phyloP scores from a whole-genome alignment of 2,888 invertebrate species.

The Drosophila nr. perissopoda region DNA sequence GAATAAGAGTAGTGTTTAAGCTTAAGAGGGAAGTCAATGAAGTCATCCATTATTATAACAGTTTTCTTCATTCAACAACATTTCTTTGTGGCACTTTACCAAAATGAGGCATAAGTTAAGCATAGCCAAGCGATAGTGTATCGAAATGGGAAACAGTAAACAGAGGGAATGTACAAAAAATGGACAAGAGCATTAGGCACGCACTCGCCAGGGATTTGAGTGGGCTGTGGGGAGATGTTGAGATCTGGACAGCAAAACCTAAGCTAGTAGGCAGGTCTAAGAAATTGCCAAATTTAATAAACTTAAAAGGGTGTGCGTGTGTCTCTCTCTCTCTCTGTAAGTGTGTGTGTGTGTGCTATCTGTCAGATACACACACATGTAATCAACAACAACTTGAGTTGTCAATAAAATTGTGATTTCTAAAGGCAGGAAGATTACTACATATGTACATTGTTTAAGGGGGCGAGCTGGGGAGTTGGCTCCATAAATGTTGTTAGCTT shows the following conservation, averaged over 20 bases:
- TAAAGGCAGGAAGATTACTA: constrained; percentile 65
- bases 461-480: constrained; percentile 1
- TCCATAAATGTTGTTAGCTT: constrained; percentile 51
- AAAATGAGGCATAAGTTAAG: neutral
- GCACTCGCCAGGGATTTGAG: constrained; percentile 72
- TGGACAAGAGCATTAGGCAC: constrained; percentile 72
- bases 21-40: neutral
- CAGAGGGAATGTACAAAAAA: constrained; percentile 35
- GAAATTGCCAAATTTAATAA: constrained; percentile 82
- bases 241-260: constrained; percentile 37
- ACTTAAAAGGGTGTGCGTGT: constrained; percentile 77
- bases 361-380: constrained; percentile 64
- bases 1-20: neutral
- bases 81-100: neutral
- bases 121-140: neutral
- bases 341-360: constrained; percentile 35
- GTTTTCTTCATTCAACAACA: neutral
- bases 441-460: constrained; percentile 45
- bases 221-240: constrained; percentile 29
- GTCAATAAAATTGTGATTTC: constrained; percentile 82
- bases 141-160: constrained; percentile 2
- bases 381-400: constrained; percentile 80
- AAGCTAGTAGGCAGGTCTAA: constrained; percentile 61
- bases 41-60: neutral
- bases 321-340: neutral